Conservation (phyloP, 2,888 invertebrate species). For the Conchocele bisecta region DNA sequence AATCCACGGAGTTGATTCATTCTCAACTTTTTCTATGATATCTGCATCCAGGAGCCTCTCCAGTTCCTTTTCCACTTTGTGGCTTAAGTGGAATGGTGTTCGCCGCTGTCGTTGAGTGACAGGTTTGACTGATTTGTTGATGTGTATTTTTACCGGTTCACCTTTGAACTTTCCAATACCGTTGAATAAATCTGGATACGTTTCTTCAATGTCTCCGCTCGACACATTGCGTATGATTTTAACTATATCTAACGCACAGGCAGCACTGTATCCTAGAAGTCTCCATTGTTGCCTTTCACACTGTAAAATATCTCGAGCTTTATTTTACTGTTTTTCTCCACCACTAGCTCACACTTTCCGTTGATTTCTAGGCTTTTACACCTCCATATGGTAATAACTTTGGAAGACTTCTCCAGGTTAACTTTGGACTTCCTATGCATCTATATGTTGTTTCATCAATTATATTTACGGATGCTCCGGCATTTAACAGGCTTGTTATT, state of each 20-base stretch:
- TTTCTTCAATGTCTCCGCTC: neutral
- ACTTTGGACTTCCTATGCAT: too few species aligned
- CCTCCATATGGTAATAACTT: conserved; percentile 48
- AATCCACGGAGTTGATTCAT: conserved; percentile 58
- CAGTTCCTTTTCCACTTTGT: conserved; percentile 47
- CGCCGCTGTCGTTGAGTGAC: conserved; percentile 39
- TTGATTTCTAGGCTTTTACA: conserved; percentile 15
- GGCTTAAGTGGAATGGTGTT: conserved; percentile 47
- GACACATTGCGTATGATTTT: conserved; percentile 23
- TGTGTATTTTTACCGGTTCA: conserved; percentile 44
- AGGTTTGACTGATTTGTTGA: conserved; percentile 52
- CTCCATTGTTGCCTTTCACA: conserved; percentile 35
- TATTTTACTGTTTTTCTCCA: conserved; percentile 30
- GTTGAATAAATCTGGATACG: conserved; percentile 41
- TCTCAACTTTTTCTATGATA: conserved; percentile 59
- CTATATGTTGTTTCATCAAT: conserved; percentile 41
- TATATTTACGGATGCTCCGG: conserved; percentile 48
- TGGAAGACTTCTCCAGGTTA: too few species aligned
- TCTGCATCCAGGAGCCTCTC: conserved; percentile 41
- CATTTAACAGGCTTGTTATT: conserved; percentile 36
- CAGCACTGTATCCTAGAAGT: conserved; percentile 40
- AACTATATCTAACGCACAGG: conserved; percentile 23
- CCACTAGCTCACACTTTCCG: conserved; percentile 23
- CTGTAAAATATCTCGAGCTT: conserved; percentile 33
- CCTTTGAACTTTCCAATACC: conserved; percentile 45